Percentiles rank a stretch among this genome's conserved stretches.
phyloP scores from a whole-genome alignment of 2,113 vertebrate genomes.

The Zosterops hypoxanthus region DNA sequence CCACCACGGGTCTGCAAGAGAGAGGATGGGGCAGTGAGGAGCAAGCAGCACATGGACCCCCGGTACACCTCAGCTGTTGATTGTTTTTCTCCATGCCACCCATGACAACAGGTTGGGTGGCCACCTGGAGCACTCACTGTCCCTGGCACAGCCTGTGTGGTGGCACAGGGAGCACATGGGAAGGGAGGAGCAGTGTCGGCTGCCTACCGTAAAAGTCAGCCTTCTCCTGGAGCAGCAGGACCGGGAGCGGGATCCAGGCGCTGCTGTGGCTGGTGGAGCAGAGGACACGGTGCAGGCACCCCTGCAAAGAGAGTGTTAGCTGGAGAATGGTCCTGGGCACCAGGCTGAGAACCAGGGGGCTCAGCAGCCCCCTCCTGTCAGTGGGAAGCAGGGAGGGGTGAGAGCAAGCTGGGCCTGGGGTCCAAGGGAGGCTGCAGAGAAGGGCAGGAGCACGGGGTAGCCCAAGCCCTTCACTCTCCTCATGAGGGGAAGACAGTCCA shows the following conservation, averaged over 20 bases:
- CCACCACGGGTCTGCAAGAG: constrained; percentile 56
- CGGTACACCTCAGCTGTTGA: background rate
- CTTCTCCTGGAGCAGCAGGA: accelerated
- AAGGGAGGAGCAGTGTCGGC: background rate
- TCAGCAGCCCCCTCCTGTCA: background rate
- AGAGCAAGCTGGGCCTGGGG: background rate
- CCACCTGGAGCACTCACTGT: background rate
- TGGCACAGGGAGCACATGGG: background rate
- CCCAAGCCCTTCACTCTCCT: background rate
- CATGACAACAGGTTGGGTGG: background rate
- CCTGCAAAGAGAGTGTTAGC: background rate
- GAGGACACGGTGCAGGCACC: background rate
- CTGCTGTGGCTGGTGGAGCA: background rate
- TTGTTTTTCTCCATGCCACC: background rate
- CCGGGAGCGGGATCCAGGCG: accelerated
- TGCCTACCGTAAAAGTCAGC: background rate
- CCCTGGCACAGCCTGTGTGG: background rate
- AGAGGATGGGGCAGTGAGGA: background rate
- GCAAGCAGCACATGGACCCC: background rate
- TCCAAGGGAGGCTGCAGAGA: background rate
- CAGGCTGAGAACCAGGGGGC: background rate
- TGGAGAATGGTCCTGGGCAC: background rate
- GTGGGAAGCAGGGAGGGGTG: background rate
- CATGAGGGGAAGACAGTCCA: background rate
- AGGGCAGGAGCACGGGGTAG: accelerated